phyloP scores from a whole-genome alignment of 2,888 invertebrate genomes.

The Pinctada fucata region DNA sequence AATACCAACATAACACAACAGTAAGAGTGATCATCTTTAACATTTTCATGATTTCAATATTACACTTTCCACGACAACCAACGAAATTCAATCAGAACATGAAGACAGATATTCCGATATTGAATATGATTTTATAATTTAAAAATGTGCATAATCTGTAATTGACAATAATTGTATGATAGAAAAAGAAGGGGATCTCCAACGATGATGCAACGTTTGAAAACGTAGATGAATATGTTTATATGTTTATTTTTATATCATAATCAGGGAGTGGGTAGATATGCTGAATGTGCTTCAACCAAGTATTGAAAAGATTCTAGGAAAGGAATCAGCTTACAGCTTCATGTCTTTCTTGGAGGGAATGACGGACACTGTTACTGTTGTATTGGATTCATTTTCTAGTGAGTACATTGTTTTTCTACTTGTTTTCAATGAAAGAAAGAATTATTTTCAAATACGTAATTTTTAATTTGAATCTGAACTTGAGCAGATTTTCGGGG shows the following conservation, averaged over 20 bases:
- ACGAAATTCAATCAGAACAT: too few species aligned
- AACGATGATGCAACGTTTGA: not conserved
- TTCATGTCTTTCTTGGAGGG: not conserved
- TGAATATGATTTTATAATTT: too few species aligned
- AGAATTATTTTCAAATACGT: too few species aligned
- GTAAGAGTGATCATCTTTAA: not conserved
- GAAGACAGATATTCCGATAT: too few species aligned
- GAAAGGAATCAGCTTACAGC: not conserved
- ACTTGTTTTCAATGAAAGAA: not conserved
- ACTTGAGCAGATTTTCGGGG: too few species aligned
- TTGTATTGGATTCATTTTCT: not conserved
- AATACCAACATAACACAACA: conserved; percentile 3
- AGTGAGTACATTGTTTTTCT: not conserved
- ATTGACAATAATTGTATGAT: too few species aligned
- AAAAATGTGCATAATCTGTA: too few species aligned
- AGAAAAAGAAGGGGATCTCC: too few species aligned
- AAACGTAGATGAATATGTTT: not conserved
- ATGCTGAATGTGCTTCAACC: not conserved
- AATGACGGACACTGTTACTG: not conserved
- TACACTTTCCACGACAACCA: not conserved
- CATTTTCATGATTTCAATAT: not conserved
- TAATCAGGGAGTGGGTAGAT: not conserved
- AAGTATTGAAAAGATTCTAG: not conserved
- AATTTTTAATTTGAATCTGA: too few species aligned
- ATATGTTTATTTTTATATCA: not conserved